Evolutionary conservation across 2,888 invertebrate genomes (phyloP).

Genomic region (Amblyjoppa proteus): DNA sequence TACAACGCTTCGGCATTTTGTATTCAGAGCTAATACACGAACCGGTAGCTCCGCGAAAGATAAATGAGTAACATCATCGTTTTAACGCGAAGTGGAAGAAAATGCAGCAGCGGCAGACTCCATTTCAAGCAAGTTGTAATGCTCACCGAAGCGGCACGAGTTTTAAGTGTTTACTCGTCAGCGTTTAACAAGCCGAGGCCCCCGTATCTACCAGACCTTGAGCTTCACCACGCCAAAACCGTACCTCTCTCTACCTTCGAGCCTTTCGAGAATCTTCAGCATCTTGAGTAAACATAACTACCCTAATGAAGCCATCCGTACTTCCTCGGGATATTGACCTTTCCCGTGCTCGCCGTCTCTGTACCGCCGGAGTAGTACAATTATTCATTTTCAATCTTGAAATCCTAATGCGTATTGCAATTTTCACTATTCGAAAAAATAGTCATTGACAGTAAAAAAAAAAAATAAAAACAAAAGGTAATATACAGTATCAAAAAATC

Average conservation of each 20-base stretch:
- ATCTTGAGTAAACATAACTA: slow-evolving; percentile 55
- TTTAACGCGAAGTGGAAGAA: slow-evolving; percentile 13
- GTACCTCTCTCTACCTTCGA: slow-evolving; percentile 7
- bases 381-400: not conserved
- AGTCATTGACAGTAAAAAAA: too few species aligned
- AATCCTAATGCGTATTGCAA: not conserved
- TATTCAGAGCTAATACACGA: slow-evolving; percentile 9
- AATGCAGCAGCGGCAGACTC: slow-evolving; percentile 16
- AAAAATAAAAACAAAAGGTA: too few species aligned
- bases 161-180: slow-evolving; percentile 61
- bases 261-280: slow-evolving; percentile 13
- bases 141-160: slow-evolving; percentile 60
- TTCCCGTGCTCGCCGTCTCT: not conserved
- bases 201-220: not conserved
- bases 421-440: not conserved
- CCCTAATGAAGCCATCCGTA: slow-evolving; percentile 55
- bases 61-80: not conserved
- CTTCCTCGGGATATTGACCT: slow-evolving; percentile 46
- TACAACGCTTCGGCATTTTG: not conserved
- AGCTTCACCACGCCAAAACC: slow-evolving; percentile 6
- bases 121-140: slow-evolving; percentile 34
- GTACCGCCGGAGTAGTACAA: not conserved
- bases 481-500: too few species aligned
- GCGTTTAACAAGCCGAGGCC: slow-evolving; percentile 55
- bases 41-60: not conserved